Base-by-base conservation (phyloP, 2,888 invertebrate species). In the Amphipyra tragopoginis region DNA sequence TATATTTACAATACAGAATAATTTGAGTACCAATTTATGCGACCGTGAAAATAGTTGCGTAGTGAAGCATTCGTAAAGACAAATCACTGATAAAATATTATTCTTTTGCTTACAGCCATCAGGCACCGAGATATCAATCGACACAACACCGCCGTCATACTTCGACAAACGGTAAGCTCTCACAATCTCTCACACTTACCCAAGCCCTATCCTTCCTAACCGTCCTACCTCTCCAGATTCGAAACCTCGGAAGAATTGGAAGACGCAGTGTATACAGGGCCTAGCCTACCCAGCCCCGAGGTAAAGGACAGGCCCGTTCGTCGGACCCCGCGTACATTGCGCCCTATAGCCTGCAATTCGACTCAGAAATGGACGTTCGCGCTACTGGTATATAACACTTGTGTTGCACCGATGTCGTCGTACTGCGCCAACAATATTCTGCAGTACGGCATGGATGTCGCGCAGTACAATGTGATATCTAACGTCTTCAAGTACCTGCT, bases 371-470 rank as follows among this genome's bases (percentile, higher is more conserved):
- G 94, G 94, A 91, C 93, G 93, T 77, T 90, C 40, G 92, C 90
- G 0, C 68, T 94, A n/a, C 85, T 94, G 6, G 62, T 94, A 47
- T 94, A 94, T 76, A 91, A 94, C 50, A 87, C 90, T 4, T 94
- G 94, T 65, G 79, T 93, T 15, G 93, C 92, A 0, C 93, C 94
- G 0, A 91, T 94, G 88, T 93, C 94, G 0, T 68, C 85, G 0
- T 93, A 93, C 60, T 94, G 93, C 69, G 94, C 93, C 0, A 86
- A 91, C 58, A 91, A 77, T 51, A 89, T 93, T 33, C 67, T 94
- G 7, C 90, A 93, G 55, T 94, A 91, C 52, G 94, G 94, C 26
- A 83, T 94, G 76, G 94, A 94, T 60, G 91, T 87, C 8, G 94
- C 94, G 14, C 91, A 90, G 73, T 93, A 93, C 71, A 93, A 93